phyloP scores from a whole-genome alignment of 2,797 vertebrate genomes.

The Tapera naevia region DNA sequence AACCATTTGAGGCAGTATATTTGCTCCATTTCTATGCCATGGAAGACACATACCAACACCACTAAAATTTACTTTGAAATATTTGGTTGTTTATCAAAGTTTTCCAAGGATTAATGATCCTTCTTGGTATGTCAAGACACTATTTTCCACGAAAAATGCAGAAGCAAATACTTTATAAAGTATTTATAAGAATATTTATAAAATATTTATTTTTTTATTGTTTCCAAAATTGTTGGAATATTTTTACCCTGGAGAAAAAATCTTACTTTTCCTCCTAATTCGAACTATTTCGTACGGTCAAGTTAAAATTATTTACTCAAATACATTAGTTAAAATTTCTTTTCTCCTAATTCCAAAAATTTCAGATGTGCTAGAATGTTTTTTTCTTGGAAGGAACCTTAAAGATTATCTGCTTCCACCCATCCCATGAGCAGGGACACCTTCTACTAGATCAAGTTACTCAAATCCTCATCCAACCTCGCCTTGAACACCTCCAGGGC shows the following conservation, averaged over 20 bases:
- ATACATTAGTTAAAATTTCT: not conserved
- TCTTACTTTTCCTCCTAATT: not conserved
- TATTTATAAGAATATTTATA: no score
- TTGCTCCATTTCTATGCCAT: not conserved
- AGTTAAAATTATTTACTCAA: not conserved
- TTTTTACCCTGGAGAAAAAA: not conserved
- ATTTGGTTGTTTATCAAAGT: not conserved
- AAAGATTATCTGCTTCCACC: no score
- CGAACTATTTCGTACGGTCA: not conserved
- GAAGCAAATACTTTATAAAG: not conserved
- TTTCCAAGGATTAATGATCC: not conserved
- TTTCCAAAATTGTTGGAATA: not conserved
- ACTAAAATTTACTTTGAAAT: not conserved
- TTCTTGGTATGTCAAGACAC: not conserved
- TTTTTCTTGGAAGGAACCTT: no score
- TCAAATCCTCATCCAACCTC: no score
- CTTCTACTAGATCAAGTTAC: no score
- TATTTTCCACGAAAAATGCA: not conserved
- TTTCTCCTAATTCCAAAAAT: not conserved
- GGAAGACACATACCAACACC: not conserved
- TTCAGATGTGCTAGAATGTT: not conserved
- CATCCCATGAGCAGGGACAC: no score
- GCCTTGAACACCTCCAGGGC: no score
- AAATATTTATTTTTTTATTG: no score
- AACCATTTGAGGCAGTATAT: not conserved